Base-by-base conservation (phyloP, 2,888 invertebrate genomes). In the Thymelicus lineola region DNA sequence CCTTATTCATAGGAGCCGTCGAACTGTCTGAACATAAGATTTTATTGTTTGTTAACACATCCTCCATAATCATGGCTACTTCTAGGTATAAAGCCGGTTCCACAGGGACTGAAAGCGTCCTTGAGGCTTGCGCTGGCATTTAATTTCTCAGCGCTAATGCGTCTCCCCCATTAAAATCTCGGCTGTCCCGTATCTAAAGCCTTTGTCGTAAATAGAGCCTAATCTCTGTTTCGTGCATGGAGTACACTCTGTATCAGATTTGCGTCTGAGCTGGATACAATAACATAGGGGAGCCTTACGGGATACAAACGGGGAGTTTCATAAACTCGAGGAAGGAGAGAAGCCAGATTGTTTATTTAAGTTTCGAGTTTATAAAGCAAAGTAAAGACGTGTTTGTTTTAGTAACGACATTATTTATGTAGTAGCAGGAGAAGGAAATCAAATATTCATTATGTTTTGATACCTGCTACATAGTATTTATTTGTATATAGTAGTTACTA, bases 81-180 rank as follows among this genome's bases (percentile, higher is more conserved):
- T n/a, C 12, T 12, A 53, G 20, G 35, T 55, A 55, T 9, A 58
- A 7, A 36, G 15, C 15, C 35, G 15, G n/a, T 10, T 58, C 38
- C 36, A 61, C 46, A 9, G 53, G 53, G 15, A 1, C 42, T 38
- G 7, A 66, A 66, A 59, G 59, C 66, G 6, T 60, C 66, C 42
- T 53, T 53, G 28, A 68, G 15, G 45, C 20, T 14, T 1, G 28
- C 28, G 45, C 38, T n/a, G 28, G 55, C 60, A 53, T 60, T 67
- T 60, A 68, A 57, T 46, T 46, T 35, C 61, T 68, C 45, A 36
- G 61, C 60, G 61, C 61, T 75, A 75, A 75, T 73, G 71, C 71
- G 71, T 70, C 48, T 45, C 70, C 20, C 66, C 71, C 72, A 73
- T 75, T 75, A 75, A 75, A 75, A 71, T 73, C 73, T 75, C 72